Evolutionary conservation across 2,113 vertebrate genomes (phyloP), one percentile per base, ranked within the genome.

Genomic region (Leucopternis melanops): DNA sequence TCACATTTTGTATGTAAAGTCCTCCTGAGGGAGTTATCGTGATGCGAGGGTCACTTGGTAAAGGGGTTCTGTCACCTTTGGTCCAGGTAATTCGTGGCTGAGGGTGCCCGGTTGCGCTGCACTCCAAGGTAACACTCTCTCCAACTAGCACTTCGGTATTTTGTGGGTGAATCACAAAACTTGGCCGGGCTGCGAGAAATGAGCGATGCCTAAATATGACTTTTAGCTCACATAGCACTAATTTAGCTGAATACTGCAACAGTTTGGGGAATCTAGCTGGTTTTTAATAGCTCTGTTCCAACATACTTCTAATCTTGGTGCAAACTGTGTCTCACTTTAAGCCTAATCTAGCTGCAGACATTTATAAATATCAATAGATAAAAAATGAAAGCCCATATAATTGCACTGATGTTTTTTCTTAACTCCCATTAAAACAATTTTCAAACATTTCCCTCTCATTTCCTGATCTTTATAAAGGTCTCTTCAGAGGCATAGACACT

Each of bases 161-260:
- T 98, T 99, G 99, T 0, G 99, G 99, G 88, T 99, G 99, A 97
- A 99, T 99, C 92, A 99, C 99, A 86, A 99, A 99, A 96, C 99
- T 98, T 44, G 99, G 99, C 36, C 99, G 98, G 12, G 99, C 99
- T 99, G 96, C 85, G 88, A 93, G 90, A 94, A 86, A 86, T 83
- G 8, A 75, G 44, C 54, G 32, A 86, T 81, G 16, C 10, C n/a
- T n/a, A 94, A 63, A 16, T 93, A 78, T 8, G 54, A 90, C 23
- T 73, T 71, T 49, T 34, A 78, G 26, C 31, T 23, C 11, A 36
- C 10, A 13, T 3, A 62, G 16, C 18, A 47, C 17, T 27, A 9
- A 31, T 67, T 55, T 75, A 79, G 23, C 13, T 17, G 42, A 61
- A 50, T 20, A 52, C 3, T 78, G n/a, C 42, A 77, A 21, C 8